Base-by-base conservation (phyloP, 2,113 vertebrate genomes). In the Peromyscus polionotus region DNA sequence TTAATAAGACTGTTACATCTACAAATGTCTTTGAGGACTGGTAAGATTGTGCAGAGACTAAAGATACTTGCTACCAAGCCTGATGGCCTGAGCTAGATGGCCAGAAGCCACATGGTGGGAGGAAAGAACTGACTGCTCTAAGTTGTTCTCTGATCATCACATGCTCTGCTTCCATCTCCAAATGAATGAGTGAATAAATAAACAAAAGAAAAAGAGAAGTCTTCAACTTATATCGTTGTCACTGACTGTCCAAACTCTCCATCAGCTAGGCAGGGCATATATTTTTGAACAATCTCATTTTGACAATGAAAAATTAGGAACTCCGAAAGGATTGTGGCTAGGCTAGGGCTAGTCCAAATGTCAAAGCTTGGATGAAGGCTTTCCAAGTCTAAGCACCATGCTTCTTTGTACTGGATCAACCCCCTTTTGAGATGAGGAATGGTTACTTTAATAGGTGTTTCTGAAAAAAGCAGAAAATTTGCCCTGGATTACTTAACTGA, bases 381-480 rank as follows among this genome's bases (percentile, higher is more conserved):
- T 84, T 89, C 39, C 54, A 65, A 77, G 24, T 89, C 36, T 63
- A 85, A 84, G 16, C 6, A 42, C 22, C 77, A 48, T 93, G 31
- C 8, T 95, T 67, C 93, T 59, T 86, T 65, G 24, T 39, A 61
- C 11, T 45, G 7, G 28, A 42, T 45, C 51, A 83, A 5, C 33
- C 39, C 54, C 28, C 42, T 65, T 14, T 7, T 45, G 33, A 36
- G 45, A 67, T 89, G 73, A 90, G 39, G 14, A 80, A 88, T 81
- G 48, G 7, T 19, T 96, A 57, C 42, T 61, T 92, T 81, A 92
- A 73, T 91, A 96, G 36, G 24, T 94, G n/a, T 61, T 95, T 26
- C n/a, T 95, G 13, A 24, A 39, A 61, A 48, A 42, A 33, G 20
- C 0, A 22, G 1, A n/a, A 63, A 70, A 79, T 88, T 14, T 51